Evolutionary conservation across 2,888 invertebrate genomes (phyloP).

Genomic region (Horisme vitalbata): DNA sequence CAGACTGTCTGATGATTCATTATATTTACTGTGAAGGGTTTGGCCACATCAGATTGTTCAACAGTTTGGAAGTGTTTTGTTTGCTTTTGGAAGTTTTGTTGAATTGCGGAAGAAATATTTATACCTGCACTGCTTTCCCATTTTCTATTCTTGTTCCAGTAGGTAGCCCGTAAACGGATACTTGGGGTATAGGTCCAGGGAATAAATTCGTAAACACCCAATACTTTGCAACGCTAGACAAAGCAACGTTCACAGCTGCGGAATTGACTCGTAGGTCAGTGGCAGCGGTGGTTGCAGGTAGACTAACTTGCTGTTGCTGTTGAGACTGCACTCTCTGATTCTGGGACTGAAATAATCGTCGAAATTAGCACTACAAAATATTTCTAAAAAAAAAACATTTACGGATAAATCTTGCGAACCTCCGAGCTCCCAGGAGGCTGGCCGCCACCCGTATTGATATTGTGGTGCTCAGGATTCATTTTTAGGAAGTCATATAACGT

Average conservation of each 20-base stretch:
- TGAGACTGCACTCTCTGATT: constrained; percentile 66
- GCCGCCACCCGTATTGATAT: constrained; percentile 84
- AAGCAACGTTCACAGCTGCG: constrained; percentile 86
- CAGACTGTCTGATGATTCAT: too few relatives aligned
- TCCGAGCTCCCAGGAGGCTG: constrained; percentile 81
- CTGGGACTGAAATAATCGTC: constrained; percentile 62
- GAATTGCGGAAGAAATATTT: not conserved
- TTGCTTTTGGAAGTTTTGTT: too few relatives aligned
- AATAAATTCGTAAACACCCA: constrained; percentile 93
- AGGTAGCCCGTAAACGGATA: constrained; percentile 87
- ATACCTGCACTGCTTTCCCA: constrained; percentile 85
- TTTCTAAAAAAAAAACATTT: constrained; percentile 43
- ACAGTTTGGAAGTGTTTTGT: too few relatives aligned
- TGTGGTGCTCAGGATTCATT: constrained; percentile 80
- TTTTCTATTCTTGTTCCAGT: constrained; percentile 83
- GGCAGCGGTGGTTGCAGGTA: constrained; percentile 81
- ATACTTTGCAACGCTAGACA: constrained; percentile 90
- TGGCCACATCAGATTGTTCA: too few relatives aligned
- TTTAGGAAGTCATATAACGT: constrained; percentile 53
- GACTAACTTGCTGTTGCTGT: constrained; percentile 66
- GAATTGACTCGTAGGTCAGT: constrained; percentile 85
- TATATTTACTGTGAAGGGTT: not conserved
- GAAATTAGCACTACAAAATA: constrained; percentile 43
- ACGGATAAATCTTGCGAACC: constrained; percentile 63
- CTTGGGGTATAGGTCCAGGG: constrained; percentile 89